These are phyloP conservation scores for Nothoprocta perdicaria DNA, from an alignment of 2,113 vertebrate species.

Conservation along the genomic window DNA sequence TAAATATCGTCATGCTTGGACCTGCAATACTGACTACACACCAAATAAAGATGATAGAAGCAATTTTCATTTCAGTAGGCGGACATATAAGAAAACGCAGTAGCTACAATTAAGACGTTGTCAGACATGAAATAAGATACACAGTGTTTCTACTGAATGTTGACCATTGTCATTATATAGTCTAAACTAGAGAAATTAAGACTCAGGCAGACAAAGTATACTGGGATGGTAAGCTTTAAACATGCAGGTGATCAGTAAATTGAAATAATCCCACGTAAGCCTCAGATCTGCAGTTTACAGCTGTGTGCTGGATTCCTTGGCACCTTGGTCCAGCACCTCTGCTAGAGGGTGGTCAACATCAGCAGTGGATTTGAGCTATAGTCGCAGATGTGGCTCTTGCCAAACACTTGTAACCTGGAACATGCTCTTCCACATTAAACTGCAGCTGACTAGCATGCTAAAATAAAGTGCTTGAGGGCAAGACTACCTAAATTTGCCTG, in stretches of 20 bases:
- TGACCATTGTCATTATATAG: not conserved
- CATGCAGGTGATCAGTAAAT: not conserved
- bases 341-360: not conserved
- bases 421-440: not conserved
- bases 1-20: not conserved
- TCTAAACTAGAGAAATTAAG: not conserved
- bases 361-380: not conserved
- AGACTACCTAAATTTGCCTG: not conserved
- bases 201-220: not conserved
- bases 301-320: not conserved
- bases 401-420: not conserved
- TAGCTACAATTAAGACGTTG: not conserved
- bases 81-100: not conserved
- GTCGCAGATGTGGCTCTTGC: not conserved
- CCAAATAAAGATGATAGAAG: not conserved
- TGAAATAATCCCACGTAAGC: not conserved
- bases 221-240: not conserved
- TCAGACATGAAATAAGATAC: not conserved
- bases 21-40: not conserved
- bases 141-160: not conserved
- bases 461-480: not conserved
- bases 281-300: not conserved
- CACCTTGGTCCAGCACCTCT: not conserved
- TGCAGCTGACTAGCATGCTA: not conserved
- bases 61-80: not conserved